Conservation (phyloP, 2,797 vertebrate species). For the Podarcis lilfordi region DNA sequence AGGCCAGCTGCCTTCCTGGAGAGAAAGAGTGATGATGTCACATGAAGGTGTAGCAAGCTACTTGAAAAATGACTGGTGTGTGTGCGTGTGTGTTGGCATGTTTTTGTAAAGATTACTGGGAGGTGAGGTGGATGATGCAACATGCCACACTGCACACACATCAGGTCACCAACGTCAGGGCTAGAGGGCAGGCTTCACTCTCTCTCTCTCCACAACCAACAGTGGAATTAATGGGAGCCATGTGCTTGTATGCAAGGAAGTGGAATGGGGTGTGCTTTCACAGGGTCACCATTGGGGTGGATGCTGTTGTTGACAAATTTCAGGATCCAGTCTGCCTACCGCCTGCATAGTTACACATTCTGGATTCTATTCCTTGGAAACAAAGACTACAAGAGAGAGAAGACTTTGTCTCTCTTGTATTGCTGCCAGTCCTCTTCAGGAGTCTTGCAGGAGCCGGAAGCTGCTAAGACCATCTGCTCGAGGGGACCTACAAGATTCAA, state of each 20-base stretch:
- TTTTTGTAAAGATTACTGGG: neutral
- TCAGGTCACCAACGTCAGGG: neutral
- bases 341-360: neutral
- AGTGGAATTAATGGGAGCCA: neutral
- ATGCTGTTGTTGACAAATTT: neutral
- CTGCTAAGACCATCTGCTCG: neutral
- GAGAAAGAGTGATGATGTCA: neutral
- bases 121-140: neutral
- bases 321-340: neutral
- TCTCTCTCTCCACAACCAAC: no score
- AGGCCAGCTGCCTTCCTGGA: neutral
- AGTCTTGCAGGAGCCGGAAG: no score
- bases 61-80: neutral
- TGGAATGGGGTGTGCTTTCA: neutral
- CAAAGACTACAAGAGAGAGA: neutral
- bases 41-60: neutral
- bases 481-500: neutral
- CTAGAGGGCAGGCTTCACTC: neutral
- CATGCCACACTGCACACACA: neutral
- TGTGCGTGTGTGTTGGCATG: neutral
- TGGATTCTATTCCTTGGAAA: neutral
- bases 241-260: neutral
- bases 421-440: no score
- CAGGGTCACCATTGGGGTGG: neutral
- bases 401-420: neutral